Base-by-base conservation (phyloP, 2,113 vertebrate genomes). In the Garra rufa region DNA sequence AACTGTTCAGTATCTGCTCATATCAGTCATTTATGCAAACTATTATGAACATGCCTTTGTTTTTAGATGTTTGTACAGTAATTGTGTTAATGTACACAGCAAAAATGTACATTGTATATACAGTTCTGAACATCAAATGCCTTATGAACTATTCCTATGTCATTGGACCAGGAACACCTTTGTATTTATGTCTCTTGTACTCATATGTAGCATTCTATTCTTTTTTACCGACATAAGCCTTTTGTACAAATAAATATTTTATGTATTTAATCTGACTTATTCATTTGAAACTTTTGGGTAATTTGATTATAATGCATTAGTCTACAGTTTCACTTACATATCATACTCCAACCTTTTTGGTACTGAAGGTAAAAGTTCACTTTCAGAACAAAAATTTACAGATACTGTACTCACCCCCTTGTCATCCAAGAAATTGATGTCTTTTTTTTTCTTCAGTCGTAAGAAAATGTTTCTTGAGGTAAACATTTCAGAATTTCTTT, bases 231-330 rank as follows among this genome's bases (percentile, higher is more conserved):
- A 85, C 92, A 91, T 93, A 93, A 92, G 88, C 90, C 86, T 93
- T 93, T 93, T 93, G 86, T 92, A 92, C 91, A 85, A 94, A 95
- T 95, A 95, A 95, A 95, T 95, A 94, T 94, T 94, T 94, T 95
- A 91, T 89, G 91, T 95, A 94, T 94, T 93, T 93, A 91, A 81
- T 50, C 43, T 21, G 9, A 24, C 78, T 81, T 34, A n/a, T n/a
- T n/a, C n/a, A n/a, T n/a, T n/a, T n/a, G n/a, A n/a, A n/a, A n/a
- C n/a, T n/a, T n/a, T n/a, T n/a, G n/a, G n/a, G n/a, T n/a, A n/a
- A n/a, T n/a, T n/a, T n/a, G n/a, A n/a, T n/a, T n/a, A n/a, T n/a
- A n/a, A n/a, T n/a, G n/a, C n/a, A n/a, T n/a, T n/a, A n/a, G n/a
- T n/a, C n/a, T n/a, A n/a, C n/a, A n/a, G n/a, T n/a, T 65, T 15